Conservation (phyloP, 2,888 invertebrate species). For the Drosophila melanocephala region DNA sequence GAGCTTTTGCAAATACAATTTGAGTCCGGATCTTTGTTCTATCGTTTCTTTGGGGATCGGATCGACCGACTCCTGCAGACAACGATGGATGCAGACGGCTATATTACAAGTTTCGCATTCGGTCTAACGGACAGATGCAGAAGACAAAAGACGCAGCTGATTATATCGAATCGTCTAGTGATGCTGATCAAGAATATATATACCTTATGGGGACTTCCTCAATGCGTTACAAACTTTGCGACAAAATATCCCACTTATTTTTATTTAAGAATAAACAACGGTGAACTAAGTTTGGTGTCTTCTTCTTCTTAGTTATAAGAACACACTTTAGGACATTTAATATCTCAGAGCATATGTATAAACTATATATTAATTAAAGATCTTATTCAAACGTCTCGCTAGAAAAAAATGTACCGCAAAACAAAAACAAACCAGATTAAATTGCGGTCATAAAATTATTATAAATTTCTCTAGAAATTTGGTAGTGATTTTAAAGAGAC, state of each 20-base stretch:
- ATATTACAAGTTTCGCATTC: no score
- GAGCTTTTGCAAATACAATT: neutral
- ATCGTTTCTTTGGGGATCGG: neutral
- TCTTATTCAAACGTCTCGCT: neutral
- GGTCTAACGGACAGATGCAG: no score
- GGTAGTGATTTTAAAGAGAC: neutral
- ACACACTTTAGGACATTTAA: neutral
- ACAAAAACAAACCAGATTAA: neutral
- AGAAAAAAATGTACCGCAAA: constrained; percentile 6
- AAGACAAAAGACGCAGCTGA: no score
- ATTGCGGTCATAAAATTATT: neutral
- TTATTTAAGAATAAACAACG: neutral
- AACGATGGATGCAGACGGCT: no score
- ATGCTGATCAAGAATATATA: neutral
- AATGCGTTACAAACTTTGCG: neutral
- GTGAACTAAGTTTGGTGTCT: neutral
- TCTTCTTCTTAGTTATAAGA: neutral
- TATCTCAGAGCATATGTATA: neutral
- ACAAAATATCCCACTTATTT: neutral
- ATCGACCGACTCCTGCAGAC: no score
- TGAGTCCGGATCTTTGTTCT: neutral
- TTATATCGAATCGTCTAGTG: neutral
- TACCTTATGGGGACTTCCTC: neutral
- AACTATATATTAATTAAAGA: neutral
- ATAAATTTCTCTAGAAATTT: constrained; percentile 10